A percentile compares a stretch with the other conserved stretches of the same genome.
Evolutionary conservation across 2,113 vertebrate species (phyloP).

Genomic region (Boulengeromyrus knoepffleri): DNA sequence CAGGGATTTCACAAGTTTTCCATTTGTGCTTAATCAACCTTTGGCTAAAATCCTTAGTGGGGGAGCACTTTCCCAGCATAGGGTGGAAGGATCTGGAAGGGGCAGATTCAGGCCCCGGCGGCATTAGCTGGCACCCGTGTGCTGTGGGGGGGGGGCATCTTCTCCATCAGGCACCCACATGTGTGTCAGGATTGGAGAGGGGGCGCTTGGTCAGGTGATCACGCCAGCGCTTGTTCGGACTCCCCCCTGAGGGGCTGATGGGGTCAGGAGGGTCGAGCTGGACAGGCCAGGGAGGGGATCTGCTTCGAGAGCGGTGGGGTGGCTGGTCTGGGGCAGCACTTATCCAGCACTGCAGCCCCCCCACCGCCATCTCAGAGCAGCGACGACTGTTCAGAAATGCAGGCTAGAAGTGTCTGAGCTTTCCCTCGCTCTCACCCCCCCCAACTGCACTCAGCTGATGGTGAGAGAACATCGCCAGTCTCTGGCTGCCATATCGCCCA

Average conservation of each 20-base stretch:
- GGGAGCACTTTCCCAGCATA: neutral
- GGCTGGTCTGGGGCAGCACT: slow-evolving; percentile 44
- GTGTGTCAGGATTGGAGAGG: neutral
- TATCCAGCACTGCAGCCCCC: slow-evolving; percentile 36
- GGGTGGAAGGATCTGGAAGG: neutral
- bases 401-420: neutral
- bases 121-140: neutral
- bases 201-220: slow-evolving; percentile 40
- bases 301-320: slow-evolving; percentile 33
- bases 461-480: neutral
- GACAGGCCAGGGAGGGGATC: slow-evolving; percentile 25
- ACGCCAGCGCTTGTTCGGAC: slow-evolving; percentile 15
- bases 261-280: slow-evolving; percentile 29
- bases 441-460: neutral
- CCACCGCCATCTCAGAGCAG: slow-evolving; percentile 18
- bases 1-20: neutral
- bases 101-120: neutral
- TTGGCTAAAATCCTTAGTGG: neutral
- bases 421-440: neutral
- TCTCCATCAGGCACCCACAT: neutral
- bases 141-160: neutral
- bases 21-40: neutral
- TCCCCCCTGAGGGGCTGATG: slow-evolving; percentile 35
- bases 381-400: slow-evolving; percentile 24
- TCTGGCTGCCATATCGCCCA: neutral